These are phyloP conservation scores for Jordanella pulchra DNA, from an alignment of 2,797 vertebrate genomes.

Conservation along the genomic window DNA sequence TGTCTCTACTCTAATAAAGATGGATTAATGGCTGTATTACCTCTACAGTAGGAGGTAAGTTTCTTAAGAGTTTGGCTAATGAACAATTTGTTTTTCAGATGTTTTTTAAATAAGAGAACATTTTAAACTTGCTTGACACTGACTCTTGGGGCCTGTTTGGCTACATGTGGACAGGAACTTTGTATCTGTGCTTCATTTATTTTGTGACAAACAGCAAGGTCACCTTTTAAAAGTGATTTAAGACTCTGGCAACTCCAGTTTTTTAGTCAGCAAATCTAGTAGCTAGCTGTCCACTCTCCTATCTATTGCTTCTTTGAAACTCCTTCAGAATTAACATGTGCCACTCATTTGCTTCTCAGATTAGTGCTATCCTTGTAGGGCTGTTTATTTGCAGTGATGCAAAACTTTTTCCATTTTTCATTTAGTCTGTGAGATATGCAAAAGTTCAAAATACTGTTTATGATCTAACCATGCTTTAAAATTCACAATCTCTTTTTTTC, in stretches of 20 bases:
- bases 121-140: not conserved
- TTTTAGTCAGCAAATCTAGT: not conserved
- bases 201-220: not conserved
- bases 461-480: not conserved
- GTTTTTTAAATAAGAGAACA: not conserved
- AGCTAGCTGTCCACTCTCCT: not conserved
- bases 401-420: not conserved
- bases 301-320: not conserved
- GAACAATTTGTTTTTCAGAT: not conserved
- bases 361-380: not conserved
- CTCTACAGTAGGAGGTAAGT: too few relatives aligned
- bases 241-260: not conserved
- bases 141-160: not conserved
- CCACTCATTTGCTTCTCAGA: not conserved
- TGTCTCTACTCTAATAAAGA: not conserved
- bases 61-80: not conserved
- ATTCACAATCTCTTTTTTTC: not conserved
- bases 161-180: not conserved
- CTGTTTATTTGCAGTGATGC: not conserved
- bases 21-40: not conserved
- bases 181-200: not conserved
- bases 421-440: not conserved
- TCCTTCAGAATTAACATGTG: not conserved
- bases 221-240: not conserved
- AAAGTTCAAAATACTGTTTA: not conserved